A percentile compares a stretch with the other conserved stretches of the same genome.
Conservation (phyloP, 2,888 invertebrate species). For the Torymus texanus region DNA sequence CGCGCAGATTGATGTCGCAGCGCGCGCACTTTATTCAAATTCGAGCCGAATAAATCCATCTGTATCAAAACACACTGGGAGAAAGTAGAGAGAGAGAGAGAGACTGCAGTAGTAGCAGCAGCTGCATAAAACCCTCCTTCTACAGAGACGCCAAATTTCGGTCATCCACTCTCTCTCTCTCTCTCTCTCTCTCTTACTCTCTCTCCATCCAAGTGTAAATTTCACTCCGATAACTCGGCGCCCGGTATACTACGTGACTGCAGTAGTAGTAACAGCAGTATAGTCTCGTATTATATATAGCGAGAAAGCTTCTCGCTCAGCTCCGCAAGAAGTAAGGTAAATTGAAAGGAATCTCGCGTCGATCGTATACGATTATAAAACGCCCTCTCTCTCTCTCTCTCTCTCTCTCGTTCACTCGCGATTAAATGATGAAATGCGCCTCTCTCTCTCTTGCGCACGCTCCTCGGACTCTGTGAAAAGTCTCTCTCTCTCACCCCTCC, state of each 20-base stretch:
- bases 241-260: constrained; percentile 28
- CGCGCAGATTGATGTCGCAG: no score
- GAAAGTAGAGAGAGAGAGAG: no score
- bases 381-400: background rate
- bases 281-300: no score
- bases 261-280: no score
- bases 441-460: constrained; percentile 28
- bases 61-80: no score
- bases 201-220: constrained; percentile 19
- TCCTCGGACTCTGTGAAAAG: constrained; percentile 56
- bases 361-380: constrained; percentile 49
- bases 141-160: no score
- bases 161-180: background rate
- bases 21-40: no score
- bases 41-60: no score
- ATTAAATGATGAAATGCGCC: constrained; percentile 61
- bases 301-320: constrained; percentile 14
- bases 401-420: constrained; percentile 28
- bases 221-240: constrained; percentile 29
- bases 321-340: constrained; percentile 6
- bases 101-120: no score
- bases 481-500: no score
- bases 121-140: no score
- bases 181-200: background rate
- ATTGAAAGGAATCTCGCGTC: constrained; percentile 51